Evolutionary conservation across 2,888 invertebrate species (phyloP).

Genomic region (Punctoribates punctum): DNA sequence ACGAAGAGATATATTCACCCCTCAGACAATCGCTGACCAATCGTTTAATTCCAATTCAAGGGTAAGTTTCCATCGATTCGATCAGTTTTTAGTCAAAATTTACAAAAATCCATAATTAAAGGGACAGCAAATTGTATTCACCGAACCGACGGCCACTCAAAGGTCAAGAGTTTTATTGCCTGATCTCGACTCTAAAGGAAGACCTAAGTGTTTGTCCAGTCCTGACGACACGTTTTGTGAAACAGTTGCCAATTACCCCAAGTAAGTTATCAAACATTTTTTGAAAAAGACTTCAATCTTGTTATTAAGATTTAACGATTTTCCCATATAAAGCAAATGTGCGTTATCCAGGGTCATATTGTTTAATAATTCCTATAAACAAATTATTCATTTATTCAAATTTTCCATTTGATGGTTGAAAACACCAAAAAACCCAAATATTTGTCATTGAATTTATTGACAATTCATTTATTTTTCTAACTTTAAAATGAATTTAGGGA

Average conservation of each 20-base stretch:
- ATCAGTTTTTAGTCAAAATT: no score
- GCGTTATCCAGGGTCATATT: neutral
- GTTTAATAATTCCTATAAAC: no score
- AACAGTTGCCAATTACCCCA: conserved; percentile 46
- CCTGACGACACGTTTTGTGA: conserved; percentile 47
- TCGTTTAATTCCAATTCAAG: neutral
- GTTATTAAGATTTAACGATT: no score
- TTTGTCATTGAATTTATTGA: no score
- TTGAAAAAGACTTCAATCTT: neutral
- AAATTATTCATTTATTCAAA: no score
- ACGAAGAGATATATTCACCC: neutral
- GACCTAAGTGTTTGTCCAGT: conserved; percentile 38
- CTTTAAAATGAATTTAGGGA: no score
- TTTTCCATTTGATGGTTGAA: no score
- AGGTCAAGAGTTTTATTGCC: conserved; percentile 36
- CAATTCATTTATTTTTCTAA: no score
- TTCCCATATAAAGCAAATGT: no score
- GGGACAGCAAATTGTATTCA: neutral
- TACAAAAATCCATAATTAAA: no score
- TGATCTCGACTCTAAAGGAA: conserved; percentile 34
- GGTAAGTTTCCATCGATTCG: neutral
- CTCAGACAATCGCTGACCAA: neutral
- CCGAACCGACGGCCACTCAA: neutral
- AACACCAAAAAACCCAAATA: no score
- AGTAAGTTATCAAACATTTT: conserved; percentile 37